These are phyloP conservation scores for Cephus sareptanus DNA, from an alignment of 2,888 invertebrate genomes.

Conservation along the genomic window DNA sequence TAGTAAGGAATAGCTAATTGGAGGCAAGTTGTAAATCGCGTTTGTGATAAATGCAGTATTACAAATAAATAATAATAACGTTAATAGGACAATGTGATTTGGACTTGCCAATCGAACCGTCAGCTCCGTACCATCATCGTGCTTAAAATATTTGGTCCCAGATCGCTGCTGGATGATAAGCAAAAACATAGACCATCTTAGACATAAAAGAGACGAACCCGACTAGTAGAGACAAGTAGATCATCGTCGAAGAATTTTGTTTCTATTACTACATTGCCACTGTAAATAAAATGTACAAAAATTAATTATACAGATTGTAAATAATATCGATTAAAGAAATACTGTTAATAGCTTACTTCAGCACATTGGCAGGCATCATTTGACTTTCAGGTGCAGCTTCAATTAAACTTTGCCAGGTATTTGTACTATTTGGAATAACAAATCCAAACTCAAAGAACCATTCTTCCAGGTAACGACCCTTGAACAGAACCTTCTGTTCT, in stretches of 20 bases:
- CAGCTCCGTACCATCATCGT: background rate
- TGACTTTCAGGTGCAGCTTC: slow-evolving; percentile 99
- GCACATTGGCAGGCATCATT: slow-evolving; percentile 99
- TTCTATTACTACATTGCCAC: slow-evolving; percentile 96
- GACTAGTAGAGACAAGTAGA: slow-evolving; percentile 92
- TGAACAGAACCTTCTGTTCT: slow-evolving; percentile 86
- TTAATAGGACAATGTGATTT: background rate
- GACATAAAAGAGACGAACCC: slow-evolving; percentile 94
- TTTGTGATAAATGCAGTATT: background rate
- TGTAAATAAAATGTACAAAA: slow-evolving; percentile 67
- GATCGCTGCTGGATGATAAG: background rate
- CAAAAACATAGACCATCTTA: slow-evolving; percentile 65
- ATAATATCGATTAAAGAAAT: background rate
- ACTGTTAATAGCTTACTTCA: slow-evolving; percentile 77
- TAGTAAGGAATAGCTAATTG: background rate
- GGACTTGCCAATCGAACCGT: background rate
- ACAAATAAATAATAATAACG: background rate
- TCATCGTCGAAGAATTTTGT: slow-evolving; percentile 97
- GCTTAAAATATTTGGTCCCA: slow-evolving; percentile 19
- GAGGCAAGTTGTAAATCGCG: background rate
- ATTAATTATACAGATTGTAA: background rate
- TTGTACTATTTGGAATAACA: slow-evolving; percentile 98
- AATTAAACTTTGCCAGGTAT: slow-evolving; percentile 99
- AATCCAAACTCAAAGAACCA: slow-evolving; percentile 99
- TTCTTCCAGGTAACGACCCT: slow-evolving; percentile 93